Conservation (phyloP, 2,888 invertebrate genomes). For the Osmoderma eremita region DNA sequence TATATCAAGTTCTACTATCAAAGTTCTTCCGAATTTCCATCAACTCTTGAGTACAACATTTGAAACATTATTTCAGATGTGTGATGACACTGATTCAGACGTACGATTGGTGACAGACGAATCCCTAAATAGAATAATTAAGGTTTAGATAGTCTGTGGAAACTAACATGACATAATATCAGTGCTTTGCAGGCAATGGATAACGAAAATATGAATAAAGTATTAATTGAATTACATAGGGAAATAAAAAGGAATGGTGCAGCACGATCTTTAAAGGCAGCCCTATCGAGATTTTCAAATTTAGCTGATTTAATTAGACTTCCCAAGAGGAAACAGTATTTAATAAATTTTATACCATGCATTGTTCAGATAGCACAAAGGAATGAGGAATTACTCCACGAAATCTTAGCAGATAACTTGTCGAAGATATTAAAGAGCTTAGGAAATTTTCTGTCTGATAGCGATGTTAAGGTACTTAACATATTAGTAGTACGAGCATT, state of each 20-base stretch:
- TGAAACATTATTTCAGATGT: conserved; percentile 75
- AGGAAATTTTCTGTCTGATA: conserved; percentile 76
- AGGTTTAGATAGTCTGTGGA: conserved; percentile 58
- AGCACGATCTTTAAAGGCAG: conserved; percentile 77
- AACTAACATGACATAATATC: neutral
- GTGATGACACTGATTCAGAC: conserved; percentile 82
- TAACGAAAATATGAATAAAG: conserved; percentile 75
- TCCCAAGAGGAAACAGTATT: conserved; percentile 81
- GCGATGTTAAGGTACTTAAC: conserved; percentile 76
- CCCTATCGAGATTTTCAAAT: conserved; percentile 79
- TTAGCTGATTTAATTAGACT: conserved; percentile 80
- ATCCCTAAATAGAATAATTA: conserved; percentile 80
- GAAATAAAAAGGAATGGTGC: conserved; percentile 84
- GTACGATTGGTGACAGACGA: conserved; percentile 84
- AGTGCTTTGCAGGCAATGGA: conserved; percentile 65
- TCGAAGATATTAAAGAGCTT: conserved; percentile 74
- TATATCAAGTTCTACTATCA: conserved; percentile 72
- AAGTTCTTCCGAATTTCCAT: conserved; percentile 70
- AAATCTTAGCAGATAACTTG: conserved; percentile 72
- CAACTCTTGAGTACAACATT: conserved; percentile 76
- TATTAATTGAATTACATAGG: conserved; percentile 83
- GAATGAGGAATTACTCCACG: conserved; percentile 77
- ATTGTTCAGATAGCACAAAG: conserved; percentile 76
- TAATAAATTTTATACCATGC: conserved; percentile 78
- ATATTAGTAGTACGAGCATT: too few species aligned